Conservation (phyloP, 1,140 invertebrate species). For the Drusus annulatus region DNA sequence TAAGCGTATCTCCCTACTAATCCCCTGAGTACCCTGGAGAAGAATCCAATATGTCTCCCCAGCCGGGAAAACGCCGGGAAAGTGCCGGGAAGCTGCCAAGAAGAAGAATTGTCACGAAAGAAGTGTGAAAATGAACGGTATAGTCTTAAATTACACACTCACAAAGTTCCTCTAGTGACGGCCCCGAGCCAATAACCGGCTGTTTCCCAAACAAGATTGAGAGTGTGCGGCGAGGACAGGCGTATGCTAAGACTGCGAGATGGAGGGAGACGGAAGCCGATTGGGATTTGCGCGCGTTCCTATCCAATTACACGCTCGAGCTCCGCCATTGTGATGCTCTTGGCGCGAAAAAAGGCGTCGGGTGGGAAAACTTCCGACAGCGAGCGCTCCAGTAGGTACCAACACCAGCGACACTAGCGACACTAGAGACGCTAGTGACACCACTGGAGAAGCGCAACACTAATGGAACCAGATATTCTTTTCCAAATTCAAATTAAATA, state of each 20-base stretch:
- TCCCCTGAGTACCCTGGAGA: conserved; percentile 15
- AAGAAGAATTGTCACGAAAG: conserved; percentile 53
- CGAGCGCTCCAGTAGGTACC: background rate
- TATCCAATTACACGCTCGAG: conserved; percentile 73
- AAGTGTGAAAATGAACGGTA: conserved; percentile 58
- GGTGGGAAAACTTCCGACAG: conserved; percentile 48
- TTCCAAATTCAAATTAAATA: conserved; percentile 46
- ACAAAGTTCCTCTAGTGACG: conserved; percentile 43
- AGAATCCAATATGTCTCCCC: conserved; percentile 21
- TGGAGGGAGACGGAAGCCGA: conserved; percentile 61
- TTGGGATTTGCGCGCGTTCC: conserved; percentile 65
- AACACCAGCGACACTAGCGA: background rate
- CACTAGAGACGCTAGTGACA: background rate
- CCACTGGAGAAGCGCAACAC: no score
- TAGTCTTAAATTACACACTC: conserved; percentile 55
- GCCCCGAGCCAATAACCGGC: conserved; percentile 55
- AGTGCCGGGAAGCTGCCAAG: background rate
- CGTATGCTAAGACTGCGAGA: conserved; percentile 48
- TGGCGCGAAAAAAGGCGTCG: conserved; percentile 55
- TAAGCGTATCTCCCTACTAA: conserved; percentile 21
- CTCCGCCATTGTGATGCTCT: conserved; percentile 59
- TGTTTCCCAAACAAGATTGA: conserved; percentile 58
- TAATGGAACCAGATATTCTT: background rate
- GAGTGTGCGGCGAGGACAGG: conserved; percentile 52
- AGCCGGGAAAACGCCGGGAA: no score